Base-by-base conservation (phyloP, 1,140 invertebrate species). In the Listronotus oregonensis region DNA sequence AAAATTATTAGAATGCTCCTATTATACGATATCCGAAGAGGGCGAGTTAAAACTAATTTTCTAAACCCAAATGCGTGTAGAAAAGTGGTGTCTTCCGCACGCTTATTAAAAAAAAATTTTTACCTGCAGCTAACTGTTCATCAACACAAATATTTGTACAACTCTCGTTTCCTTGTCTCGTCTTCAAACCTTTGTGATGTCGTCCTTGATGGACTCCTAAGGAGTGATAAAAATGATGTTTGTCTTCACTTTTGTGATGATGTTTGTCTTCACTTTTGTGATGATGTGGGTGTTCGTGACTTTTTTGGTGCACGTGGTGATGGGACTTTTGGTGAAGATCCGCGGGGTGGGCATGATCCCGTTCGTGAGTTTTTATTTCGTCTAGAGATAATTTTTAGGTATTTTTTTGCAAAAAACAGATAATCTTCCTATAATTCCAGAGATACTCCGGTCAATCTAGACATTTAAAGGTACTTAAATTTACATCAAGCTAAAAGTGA, bases 111-210 rank as follows among this genome's bases (percentile, higher is more conserved):
- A 27, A 27, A 3, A 27, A 27, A 27, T 27, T 14, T 40, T 32
- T 50, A 60, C 57, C 14, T 44, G 57, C 21, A 34, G 11, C 9
- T 39, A 60, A 37, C 21, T 60, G 39, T 18, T 9, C 12, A 17
- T 60, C 44, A 34, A 37, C 11, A 37, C 34, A 37, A 37, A 37
- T 37, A 37, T 4, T 49, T 7, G 11, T 57, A 60, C 12, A 44
- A 32, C 43, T 32, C 7, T 9, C 18, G 37, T 57, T 57, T 8
- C 31, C 17, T 3, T 32, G 14, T 37, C 57, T 32, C 4, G 57
- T 12, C 34, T 47, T 49, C 11, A 60, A 6, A 8, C 12, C 43
- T 40, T 49, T 60, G 14, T 49, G 44, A 7, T 44, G 17, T 18
- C 44, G 17, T 32, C 21, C 43, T 9, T 10, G 17, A 58, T 58